phyloP scores from a whole-genome alignment of 2,113 vertebrate genomes.

The Morone saxatilis region DNA sequence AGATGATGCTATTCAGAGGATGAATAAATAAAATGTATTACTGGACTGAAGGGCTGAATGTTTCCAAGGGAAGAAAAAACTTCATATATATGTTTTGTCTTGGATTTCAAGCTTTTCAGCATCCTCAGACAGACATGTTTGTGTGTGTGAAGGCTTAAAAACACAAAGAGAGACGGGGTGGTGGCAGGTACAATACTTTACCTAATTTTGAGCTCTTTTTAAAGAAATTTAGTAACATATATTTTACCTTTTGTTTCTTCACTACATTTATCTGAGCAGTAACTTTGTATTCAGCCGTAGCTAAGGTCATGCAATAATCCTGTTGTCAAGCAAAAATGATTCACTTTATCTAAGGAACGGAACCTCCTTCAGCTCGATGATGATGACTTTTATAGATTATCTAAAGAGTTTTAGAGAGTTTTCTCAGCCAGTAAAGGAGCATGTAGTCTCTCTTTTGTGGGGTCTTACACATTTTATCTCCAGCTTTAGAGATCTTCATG shows the following conservation, averaged over 20 bases:
- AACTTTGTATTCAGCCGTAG: background rate
- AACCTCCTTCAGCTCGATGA: background rate
- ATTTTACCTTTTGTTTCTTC: background rate
- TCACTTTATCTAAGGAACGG: background rate
- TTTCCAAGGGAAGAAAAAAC: constrained; percentile 5
- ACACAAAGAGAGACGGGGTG: background rate
- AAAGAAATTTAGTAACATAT: background rate
- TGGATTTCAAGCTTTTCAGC: constrained; percentile 19
- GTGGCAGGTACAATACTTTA: background rate
- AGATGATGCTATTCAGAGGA: too few relatives aligned
- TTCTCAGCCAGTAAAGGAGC: background rate
- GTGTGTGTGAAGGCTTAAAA: background rate
- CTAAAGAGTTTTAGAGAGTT: background rate
- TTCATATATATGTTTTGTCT: constrained; percentile 21
- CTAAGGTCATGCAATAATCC: background rate
- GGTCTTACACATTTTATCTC: constrained; percentile 29
- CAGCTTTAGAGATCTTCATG: constrained; percentile 10
- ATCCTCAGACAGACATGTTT: background rate
- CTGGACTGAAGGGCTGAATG: background rate
- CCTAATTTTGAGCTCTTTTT: background rate
- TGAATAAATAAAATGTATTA: background rate
- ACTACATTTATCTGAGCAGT: background rate
- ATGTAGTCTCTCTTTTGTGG: constrained; percentile 28
- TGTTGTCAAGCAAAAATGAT: background rate
- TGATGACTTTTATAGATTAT: constrained; percentile 30